Evolutionary conservation across 2,888 invertebrate species (phyloP), one percentile per base, ranked within the genome.

Genomic region (Coelopa pilipes): DNA sequence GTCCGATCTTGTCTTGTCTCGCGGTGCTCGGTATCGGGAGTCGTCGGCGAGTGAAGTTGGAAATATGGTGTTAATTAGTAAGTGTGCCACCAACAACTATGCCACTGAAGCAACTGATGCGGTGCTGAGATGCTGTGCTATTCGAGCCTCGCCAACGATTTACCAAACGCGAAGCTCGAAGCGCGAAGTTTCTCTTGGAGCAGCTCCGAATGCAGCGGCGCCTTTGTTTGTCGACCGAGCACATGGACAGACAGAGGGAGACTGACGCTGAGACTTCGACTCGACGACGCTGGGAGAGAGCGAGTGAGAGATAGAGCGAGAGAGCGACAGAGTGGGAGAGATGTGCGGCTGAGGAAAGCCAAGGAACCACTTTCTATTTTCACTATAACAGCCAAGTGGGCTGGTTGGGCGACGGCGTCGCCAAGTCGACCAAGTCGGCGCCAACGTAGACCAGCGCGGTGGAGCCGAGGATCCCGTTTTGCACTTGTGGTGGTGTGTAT

Each of bases 301-400:
- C 45, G 24, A 24, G 15, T 1, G 12, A 19, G 57, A 10, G 59
- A 17, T 11, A 34, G 57, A 45, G 47, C n/a, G 17, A 57, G 59
- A 21, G 17, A 45, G 57, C 15, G 50, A 59, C 46, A 24, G 59
- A 45, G 53, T 47, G 67, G 50, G 55, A 15, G 46, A n/a, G 17
- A 24, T n/a, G 12, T 15, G 60, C 68, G 70, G 72, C 74, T 55
- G 68, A 53, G 74, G 65, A 74, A 77, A 74, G 67, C 76, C 69
- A 84, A 72, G 83, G 80, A 85, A 85, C 83, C 86, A 86, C 86
- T 86, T 86, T 86, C 86, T 86, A 85, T 86, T 86, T 86, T 86
- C 34, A 34, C 34, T 34, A 34, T 34, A 34, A 34, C 2, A 2
- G 34, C 34, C 34, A 34, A n/a, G 34, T 34, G 34, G 34, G 34